Evolutionary conservation across 1,140 invertebrate genomes (phyloP).

Genomic region (Pseudomyrmex sp.): DNA sequence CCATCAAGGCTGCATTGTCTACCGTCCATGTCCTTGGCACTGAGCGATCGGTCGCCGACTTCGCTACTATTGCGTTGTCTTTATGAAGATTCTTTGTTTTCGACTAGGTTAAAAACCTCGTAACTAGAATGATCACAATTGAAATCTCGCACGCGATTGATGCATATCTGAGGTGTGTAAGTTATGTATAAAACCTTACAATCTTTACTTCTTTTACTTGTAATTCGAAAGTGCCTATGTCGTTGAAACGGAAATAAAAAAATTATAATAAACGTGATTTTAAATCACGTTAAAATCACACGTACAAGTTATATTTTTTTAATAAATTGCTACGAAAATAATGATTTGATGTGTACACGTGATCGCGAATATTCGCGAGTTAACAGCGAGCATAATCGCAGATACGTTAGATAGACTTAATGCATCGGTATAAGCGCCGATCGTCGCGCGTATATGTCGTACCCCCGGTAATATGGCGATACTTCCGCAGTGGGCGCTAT

Average conservation of each 20-base stretch:
- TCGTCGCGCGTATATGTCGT: slow-evolving; percentile 66
- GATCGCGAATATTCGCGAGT: slow-evolving; percentile 7
- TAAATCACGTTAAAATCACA: too few species aligned
- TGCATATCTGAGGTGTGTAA: background rate
- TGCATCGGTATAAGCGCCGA: slow-evolving; percentile 53
- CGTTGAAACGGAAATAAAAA: background rate
- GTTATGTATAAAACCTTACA: too few species aligned
- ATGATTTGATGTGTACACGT: too few species aligned
- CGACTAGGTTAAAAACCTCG: background rate
- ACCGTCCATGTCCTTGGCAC: slow-evolving; percentile 79
- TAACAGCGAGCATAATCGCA: slow-evolving; percentile 31
- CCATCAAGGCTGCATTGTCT: slow-evolving; percentile 77
- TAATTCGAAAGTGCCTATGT: background rate
- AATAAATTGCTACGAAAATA: too few species aligned
- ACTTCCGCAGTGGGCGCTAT: slow-evolving; percentile 78
- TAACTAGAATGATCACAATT: background rate
- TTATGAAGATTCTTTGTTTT: slow-evolving; percentile 25
- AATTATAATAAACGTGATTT: too few species aligned
- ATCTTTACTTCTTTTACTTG: background rate
- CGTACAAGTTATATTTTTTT: too few species aligned
- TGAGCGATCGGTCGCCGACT: slow-evolving; percentile 80
- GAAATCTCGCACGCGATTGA: background rate
- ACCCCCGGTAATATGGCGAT: slow-evolving; percentile 71
- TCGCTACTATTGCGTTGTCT: slow-evolving; percentile 43
- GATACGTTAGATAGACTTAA: slow-evolving; percentile 14